These are phyloP conservation scores for Gryon sp. DNA, from an alignment of 1,140 invertebrate genomes.

Conservation along the genomic window DNA sequence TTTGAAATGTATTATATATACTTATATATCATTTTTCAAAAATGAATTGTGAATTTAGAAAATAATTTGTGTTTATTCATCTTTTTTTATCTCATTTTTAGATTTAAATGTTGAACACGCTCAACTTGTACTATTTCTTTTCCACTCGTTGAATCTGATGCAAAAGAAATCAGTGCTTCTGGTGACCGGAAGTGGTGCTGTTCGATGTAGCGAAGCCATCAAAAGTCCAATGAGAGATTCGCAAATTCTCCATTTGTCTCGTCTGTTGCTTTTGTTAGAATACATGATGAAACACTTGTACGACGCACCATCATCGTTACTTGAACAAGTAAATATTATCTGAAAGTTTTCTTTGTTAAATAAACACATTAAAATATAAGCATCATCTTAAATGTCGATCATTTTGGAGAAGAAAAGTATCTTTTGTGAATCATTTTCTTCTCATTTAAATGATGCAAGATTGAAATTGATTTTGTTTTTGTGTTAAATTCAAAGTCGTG, in stretches of 20 bases:
- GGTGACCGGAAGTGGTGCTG: conserved; percentile 85
- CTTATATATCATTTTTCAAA: not conserved
- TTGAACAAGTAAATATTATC: conserved; percentile 84
- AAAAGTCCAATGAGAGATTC: conserved; percentile 82
- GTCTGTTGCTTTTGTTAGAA: conserved; percentile 93
- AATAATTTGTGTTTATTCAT: not conserved
- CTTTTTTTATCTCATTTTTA: conserved; percentile 76
- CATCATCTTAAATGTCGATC: no score
- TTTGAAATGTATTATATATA: not conserved
- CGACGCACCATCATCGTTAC: conserved; percentile 87
- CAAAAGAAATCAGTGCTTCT: conserved; percentile 97
- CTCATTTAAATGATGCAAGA: conserved; percentile 37
- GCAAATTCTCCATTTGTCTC: conserved; percentile 89
- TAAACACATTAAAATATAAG: no score
- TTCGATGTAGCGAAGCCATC: conserved; percentile 84
- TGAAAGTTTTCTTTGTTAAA: not conserved
- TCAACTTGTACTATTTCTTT: conserved; percentile 94
- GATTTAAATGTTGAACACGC: conserved; percentile 98
- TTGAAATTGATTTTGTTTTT: conserved; percentile 34
- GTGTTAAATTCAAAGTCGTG: conserved; percentile 43
- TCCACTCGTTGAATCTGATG: conserved; percentile 96
- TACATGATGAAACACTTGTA: conserved; percentile 97
- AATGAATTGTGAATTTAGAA: not conserved
- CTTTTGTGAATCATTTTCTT: not conserved
- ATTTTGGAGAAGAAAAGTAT: not conserved